Conservation (phyloP, 2,797 vertebrate genomes). For the Neoniphon sammara region DNA sequence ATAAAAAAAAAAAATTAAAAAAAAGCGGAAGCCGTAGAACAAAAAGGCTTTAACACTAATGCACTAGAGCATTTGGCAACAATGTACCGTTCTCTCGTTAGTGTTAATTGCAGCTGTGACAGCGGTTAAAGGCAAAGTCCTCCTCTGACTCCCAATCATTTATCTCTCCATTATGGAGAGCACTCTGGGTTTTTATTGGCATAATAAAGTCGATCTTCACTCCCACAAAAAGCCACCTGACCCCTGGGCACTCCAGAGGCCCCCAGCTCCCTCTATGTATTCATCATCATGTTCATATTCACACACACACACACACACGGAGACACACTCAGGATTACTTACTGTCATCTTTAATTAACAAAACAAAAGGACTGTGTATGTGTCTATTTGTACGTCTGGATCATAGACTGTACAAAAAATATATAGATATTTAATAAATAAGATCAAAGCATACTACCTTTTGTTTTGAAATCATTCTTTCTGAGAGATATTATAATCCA, state of each 20-base stretch:
- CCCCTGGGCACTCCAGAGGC: constrained; percentile 54
- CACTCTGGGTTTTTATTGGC: constrained; percentile 84
- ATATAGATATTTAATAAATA: not conserved
- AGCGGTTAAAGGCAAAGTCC: constrained; percentile 80
- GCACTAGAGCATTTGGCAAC: constrained; percentile 56
- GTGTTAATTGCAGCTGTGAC: constrained; percentile 80
- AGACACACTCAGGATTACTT: constrained; percentile 6
- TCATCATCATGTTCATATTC: constrained; percentile 70
- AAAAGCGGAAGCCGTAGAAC: constrained; percentile 19
- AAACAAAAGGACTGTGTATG: constrained; percentile 1
- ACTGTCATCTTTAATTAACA: constrained; percentile 28
- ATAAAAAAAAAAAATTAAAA: constrained; percentile 13
- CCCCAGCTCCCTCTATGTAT: constrained; percentile 61
- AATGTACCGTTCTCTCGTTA: constrained; percentile 80
- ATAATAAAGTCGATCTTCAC: constrained; percentile 85
- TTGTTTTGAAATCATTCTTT: not conserved
- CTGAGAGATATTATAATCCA: constrained; percentile 1
- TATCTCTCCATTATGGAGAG: constrained; percentile 86
- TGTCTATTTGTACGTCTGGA: constrained; percentile 8
- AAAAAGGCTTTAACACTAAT: constrained; percentile 53
- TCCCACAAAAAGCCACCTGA: constrained; percentile 82
- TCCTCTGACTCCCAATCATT: constrained; percentile 82
- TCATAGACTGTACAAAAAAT: not conserved
- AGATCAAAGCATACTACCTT: not conserved
- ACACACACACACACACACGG: constrained; percentile 20